Evolutionary conservation across 2,797 vertebrate genomes (phyloP).

Genomic region (Ficedula albicollis): DNA sequence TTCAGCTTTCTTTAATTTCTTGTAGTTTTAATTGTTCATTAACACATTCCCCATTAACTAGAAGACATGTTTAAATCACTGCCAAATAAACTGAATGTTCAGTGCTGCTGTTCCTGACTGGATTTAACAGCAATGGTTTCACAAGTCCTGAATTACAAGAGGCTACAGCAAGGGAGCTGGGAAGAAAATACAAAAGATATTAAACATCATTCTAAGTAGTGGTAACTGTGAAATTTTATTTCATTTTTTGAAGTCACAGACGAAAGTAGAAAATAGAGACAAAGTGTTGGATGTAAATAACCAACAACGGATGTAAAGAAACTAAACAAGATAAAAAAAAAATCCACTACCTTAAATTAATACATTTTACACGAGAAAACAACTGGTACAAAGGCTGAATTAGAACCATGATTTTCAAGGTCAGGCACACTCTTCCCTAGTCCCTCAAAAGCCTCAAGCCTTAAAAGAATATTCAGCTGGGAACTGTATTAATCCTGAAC

Average conservation of each 20-base stretch:
- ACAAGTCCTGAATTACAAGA: not conserved
- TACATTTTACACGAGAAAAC: not conserved
- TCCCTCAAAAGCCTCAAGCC: not conserved
- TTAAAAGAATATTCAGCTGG: not conserved
- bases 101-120: not conserved
- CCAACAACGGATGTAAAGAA: not conserved
- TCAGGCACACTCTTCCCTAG: not conserved
- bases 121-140: not conserved
- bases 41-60: not conserved
- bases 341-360: not conserved
- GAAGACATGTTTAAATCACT: not conserved
- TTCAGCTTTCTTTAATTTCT: constrained; percentile 22
- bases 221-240: constrained; percentile 41
- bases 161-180: not conserved
- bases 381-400: not conserved
- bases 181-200: not conserved
- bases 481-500: not conserved
- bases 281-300: not conserved
- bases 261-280: not conserved
- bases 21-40: not conserved
- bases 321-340: not conserved
- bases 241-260: constrained; percentile 21
- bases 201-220: not conserved
- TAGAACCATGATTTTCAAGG: not conserved
- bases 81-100: not conserved